phyloP scores from a whole-genome alignment of 2,113 vertebrate species.

The Oxygymnocypris stewartii region DNA sequence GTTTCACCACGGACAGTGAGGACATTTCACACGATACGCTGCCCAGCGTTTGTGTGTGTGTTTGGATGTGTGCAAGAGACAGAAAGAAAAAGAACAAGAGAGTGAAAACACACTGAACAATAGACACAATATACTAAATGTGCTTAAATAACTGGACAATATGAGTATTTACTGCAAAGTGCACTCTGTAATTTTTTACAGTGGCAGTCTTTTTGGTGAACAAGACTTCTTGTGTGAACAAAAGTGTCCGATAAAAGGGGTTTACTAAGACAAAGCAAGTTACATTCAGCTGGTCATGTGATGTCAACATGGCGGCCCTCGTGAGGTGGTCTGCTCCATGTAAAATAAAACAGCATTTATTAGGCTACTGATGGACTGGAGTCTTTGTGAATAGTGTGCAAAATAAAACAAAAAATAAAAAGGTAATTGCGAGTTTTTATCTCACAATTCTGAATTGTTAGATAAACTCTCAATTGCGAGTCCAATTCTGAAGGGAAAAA shows the following conservation, averaged over 20 bases:
- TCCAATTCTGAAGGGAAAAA: too few species aligned
- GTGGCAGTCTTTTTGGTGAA: background rate
- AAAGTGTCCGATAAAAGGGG: background rate
- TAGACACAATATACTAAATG: background rate
- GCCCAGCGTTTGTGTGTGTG: conserved; percentile 52
- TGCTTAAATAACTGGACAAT: background rate
- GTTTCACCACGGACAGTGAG: conserved; percentile 54
- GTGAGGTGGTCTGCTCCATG: background rate
- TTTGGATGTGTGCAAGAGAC: conserved; percentile 6
- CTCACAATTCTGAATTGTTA: too few species aligned
- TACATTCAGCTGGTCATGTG: background rate
- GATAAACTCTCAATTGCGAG: too few species aligned
- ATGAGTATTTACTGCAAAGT: background rate
- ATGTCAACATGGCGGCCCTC: background rate
- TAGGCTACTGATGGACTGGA: background rate
- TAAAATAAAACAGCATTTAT: background rate
- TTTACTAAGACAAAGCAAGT: background rate
- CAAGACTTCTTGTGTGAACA: background rate
- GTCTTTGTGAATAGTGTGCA: background rate
- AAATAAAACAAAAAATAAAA: background rate
- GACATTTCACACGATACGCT: conserved; percentile 62
- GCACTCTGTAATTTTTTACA: background rate
- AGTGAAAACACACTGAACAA: background rate
- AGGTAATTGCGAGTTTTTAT: too few species aligned
- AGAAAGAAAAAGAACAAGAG: conserved; percentile 1